Conservation (phyloP, 2,888 invertebrate species). For the Ditula angustiorana region DNA sequence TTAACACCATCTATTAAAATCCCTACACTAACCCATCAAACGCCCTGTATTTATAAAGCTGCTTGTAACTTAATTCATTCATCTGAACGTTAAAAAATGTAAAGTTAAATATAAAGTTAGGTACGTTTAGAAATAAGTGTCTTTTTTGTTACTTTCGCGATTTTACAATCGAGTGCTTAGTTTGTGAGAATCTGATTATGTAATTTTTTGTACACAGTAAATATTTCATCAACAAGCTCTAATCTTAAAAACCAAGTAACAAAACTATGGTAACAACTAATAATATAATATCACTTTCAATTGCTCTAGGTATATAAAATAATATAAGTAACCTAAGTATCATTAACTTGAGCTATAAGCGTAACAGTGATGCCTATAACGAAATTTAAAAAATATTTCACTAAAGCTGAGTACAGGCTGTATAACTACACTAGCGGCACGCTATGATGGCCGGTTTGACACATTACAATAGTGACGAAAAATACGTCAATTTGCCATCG, state of each 20-base stretch:
- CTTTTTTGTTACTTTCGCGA: neutral
- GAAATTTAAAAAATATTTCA: constrained; percentile 7
- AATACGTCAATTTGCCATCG: no score
- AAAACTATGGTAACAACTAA: constrained; percentile 18
- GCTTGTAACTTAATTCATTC: no score
- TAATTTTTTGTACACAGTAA: neutral
- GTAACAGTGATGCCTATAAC: constrained; percentile 24
- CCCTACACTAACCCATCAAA: no score
- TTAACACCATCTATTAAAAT: no score
- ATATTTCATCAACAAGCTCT: constrained; percentile 1
- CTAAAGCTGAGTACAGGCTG: no score
- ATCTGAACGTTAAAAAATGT: no score
- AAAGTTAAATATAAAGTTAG: no score
- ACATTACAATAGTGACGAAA: no score
- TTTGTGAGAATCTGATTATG: neutral
- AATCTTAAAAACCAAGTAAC: neutral
- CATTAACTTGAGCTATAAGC: constrained; percentile 43
- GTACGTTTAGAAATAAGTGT: no score
- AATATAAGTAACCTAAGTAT: constrained; percentile 31
- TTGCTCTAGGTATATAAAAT: constrained; percentile 40
- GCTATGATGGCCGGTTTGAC: no score
- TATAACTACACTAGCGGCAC: no score
- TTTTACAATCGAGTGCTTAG: neutral
- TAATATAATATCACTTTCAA: constrained; percentile 43
- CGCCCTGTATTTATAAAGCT: no score